These are phyloP conservation scores for Characodon lateralis DNA, from an alignment of 2,797 vertebrate genomes.

Conservation along the genomic window DNA sequence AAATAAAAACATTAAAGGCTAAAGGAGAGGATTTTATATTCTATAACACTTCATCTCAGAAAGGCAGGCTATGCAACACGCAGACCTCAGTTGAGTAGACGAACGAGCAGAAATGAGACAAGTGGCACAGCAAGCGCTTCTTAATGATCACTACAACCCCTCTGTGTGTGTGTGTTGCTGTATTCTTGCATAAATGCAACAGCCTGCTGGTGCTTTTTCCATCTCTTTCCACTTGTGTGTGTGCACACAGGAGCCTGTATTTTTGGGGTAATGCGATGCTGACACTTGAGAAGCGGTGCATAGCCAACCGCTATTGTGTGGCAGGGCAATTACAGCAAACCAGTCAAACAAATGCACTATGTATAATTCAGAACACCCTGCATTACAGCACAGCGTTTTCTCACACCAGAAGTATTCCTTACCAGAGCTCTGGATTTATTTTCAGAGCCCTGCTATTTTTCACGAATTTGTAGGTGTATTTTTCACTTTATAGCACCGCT, in stretches of 20 bases:
- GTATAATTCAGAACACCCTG: constrained; percentile 64
- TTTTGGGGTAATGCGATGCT: constrained; percentile 36
- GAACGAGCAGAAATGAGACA: constrained; percentile 24
- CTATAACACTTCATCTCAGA: constrained; percentile 22
- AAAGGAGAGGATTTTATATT: constrained; percentile 16
- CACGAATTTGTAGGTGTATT: constrained; percentile 14
- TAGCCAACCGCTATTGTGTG: constrained; percentile 51
- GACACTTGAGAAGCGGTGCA: constrained; percentile 44
- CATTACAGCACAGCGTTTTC: constrained; percentile 23
- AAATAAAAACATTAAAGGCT: constrained; percentile 5
- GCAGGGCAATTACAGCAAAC: constrained; percentile 55
- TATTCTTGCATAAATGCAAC: constrained; percentile 4
- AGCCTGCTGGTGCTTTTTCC: constrained; percentile 8
- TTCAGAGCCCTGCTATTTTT: constrained; percentile 30
- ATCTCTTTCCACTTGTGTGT: constrained; percentile 43
- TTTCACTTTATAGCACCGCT: background rate
- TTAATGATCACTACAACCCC: constrained; percentile 40
- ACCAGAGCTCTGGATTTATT: constrained; percentile 36
- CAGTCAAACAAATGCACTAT: constrained; percentile 56
- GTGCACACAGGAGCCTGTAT: constrained; percentile 11
- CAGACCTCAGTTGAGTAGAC: constrained; percentile 45
- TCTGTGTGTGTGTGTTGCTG: constrained; percentile 18
- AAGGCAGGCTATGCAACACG: constrained; percentile 38
- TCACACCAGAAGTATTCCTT: constrained; percentile 45
- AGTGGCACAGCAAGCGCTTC: constrained; percentile 32